A percentile compares a stretch with the other conserved stretches of the same genome.
These are phyloP conservation scores for Diceros bicornis DNA, from an alignment of 2,797 vertebrate species.

Conservation along the genomic window DNA sequence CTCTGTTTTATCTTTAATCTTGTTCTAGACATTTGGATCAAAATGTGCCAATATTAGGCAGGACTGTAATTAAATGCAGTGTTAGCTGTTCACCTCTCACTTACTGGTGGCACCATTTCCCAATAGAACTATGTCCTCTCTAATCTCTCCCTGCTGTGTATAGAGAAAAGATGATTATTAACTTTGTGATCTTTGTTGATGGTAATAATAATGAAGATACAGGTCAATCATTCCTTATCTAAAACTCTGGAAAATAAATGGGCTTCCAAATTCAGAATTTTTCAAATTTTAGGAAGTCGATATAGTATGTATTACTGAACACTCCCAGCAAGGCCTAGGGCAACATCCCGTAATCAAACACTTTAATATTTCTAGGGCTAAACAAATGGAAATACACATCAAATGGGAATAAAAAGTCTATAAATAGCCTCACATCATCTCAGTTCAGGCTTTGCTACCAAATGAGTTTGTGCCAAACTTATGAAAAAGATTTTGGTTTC, in stretches of 20 bases:
- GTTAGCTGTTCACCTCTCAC: background rate
- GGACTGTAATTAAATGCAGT: background rate
- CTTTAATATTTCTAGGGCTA: background rate
- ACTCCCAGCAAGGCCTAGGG: background rate
- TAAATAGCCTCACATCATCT: background rate
- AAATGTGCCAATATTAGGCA: background rate
- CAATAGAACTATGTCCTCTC: background rate
- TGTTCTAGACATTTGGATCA: conserved; percentile 17
- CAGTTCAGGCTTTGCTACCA: background rate
- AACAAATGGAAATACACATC: background rate
- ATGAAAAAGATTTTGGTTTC: background rate
- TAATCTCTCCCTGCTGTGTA: background rate
- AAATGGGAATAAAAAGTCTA: background rate
- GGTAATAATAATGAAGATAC: background rate
- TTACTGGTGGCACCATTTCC: background rate
- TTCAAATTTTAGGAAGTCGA: background rate
- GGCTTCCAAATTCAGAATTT: background rate
- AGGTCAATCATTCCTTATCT: background rate
- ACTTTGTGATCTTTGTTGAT: background rate
- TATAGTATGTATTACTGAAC: background rate
- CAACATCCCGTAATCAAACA: background rate
- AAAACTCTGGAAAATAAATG: background rate
- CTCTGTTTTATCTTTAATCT: conserved; percentile 18
- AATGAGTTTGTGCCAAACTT: background rate
- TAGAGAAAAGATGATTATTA: conserved; percentile 15